Evolutionary conservation across 2,797 vertebrate species (phyloP).

Genomic region (Myoxocephalus aenaeus): DNA sequence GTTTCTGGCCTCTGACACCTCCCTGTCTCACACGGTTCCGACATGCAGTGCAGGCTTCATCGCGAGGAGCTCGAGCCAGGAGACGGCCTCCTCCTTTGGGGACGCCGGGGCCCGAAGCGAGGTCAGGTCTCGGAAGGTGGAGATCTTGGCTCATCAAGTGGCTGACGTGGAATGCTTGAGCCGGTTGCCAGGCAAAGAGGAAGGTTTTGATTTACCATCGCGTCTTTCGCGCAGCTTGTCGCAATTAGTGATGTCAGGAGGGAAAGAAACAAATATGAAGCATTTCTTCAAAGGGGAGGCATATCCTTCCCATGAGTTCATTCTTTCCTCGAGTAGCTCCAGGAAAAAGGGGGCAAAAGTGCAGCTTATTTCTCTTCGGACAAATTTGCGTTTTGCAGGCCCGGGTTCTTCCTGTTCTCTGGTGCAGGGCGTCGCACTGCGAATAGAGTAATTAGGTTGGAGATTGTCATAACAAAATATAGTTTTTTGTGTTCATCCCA

Average conservation of each 20-base stretch:
- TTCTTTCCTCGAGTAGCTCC: constrained; percentile 78
- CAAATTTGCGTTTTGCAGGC: constrained; percentile 49
- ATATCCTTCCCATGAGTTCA: constrained; percentile 84
- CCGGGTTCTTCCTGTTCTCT: constrained; percentile 40
- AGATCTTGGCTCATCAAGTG: constrained; percentile 74
- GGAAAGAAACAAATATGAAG: constrained; percentile 83
- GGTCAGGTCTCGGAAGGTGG: constrained; percentile 77
- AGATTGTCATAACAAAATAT: not conserved
- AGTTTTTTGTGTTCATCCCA: not conserved
- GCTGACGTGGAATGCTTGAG: constrained; percentile 76
- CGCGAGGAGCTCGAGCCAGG: constrained; percentile 46
- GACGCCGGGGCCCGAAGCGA: constrained; percentile 70
- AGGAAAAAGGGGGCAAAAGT: constrained; percentile 73
- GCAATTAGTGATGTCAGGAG: constrained; percentile 87
- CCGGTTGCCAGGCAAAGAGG: constrained; percentile 78
- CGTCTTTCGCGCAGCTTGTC: constrained; percentile 83
- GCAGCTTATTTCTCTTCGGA: constrained; percentile 51
- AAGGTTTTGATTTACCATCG: constrained; percentile 84
- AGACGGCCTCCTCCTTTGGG: constrained; percentile 57
- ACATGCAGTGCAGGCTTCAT: constrained; percentile 49
- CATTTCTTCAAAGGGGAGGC: constrained; percentile 82
- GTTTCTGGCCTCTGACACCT: constrained; percentile 47
- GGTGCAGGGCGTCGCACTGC: constrained; percentile 18
- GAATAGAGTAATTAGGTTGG: constrained; percentile 13
- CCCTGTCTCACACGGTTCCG: constrained; percentile 42